Percentiles rank a stretch among this genome's conserved stretches.
phyloP scores from a whole-genome alignment of 2,797 vertebrate genomes.

The Dendrocincla fuliginosa region DNA sequence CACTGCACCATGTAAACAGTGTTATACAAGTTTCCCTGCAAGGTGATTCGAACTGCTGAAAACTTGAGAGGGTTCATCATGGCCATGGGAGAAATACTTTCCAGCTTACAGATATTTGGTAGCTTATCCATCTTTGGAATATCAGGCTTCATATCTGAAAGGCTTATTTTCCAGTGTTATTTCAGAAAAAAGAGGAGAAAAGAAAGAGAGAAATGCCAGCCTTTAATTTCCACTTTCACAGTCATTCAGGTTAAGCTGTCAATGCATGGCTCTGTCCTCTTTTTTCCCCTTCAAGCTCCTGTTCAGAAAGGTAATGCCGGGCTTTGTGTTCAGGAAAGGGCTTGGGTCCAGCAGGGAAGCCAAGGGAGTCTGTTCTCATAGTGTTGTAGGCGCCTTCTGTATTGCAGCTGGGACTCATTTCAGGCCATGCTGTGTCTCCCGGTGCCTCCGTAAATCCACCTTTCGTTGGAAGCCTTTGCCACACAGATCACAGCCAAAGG shows the following conservation, averaged over 20 bases:
- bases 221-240: conserved; percentile 9
- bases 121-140: conserved; percentile 48
- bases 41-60: neutral
- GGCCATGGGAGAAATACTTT: conserved; percentile 2
- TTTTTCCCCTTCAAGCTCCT: neutral
- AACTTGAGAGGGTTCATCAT: neutral
- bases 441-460: conserved; percentile 95
- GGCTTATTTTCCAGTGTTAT: conserved; percentile 63
- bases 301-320: conserved; percentile 1
- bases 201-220: conserved; percentile 1
- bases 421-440: conserved; percentile 94
- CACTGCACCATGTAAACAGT: neutral
- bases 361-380: conserved; percentile 56
- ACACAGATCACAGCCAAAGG: conserved; percentile 94
- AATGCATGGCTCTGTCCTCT: neutral
- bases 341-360: neutral
- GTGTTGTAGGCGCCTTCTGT: conserved; percentile 57
- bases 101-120: conserved; percentile 20
- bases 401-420: conserved; percentile 77
- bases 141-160: conserved; percentile 21
- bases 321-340: neutral
- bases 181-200: conserved; percentile 9
- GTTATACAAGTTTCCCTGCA: neutral
- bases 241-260: neutral
- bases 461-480: conserved; percentile 98